These are phyloP conservation scores for Litoditis marina DNA, from an alignment of 2,888 invertebrate genomes.

Conservation along the genomic window DNA sequence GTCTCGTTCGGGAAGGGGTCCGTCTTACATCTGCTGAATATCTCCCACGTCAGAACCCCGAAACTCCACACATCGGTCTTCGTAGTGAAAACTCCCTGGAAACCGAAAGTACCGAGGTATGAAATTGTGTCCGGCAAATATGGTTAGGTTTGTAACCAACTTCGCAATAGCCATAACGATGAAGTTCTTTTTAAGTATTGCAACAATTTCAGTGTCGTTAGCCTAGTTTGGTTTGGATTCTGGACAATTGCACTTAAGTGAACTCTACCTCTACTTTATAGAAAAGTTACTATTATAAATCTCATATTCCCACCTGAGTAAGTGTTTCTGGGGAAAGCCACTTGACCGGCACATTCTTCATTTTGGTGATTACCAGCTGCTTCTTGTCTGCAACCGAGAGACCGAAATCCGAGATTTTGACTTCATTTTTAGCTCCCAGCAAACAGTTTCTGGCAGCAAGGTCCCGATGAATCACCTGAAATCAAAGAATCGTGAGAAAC, in stretches of 20 bases:
- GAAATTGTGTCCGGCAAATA: too few species aligned
- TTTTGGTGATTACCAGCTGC: slow-evolving; percentile 28
- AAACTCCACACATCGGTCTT: slow-evolving; percentile 47
- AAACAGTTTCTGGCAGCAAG: slow-evolving; percentile 33
- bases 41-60: slow-evolving; percentile 41
- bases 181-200: too few species aligned
- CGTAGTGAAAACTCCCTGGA: slow-evolving; percentile 35
- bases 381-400: slow-evolving; percentile 26
- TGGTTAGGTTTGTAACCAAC: background rate
- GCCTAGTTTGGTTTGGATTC: too few species aligned
- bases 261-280: too few species aligned
- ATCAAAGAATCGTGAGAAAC: too few species aligned
- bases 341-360: slow-evolving; percentile 42
- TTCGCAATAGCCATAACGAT: background rate
- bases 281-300: too few species aligned
- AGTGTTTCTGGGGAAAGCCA: slow-evolving; percentile 50
- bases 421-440: slow-evolving; percentile 15
- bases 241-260: too few species aligned
- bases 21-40: slow-evolving; percentile 23
- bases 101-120: too few species aligned
- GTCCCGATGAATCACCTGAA: slow-evolving; percentile 31
- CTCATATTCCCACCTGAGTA: slow-evolving; percentile 11
- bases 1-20: slow-evolving; percentile 39
- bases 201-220: too few species aligned
- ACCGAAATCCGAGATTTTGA: slow-evolving; percentile 36